phyloP scores from a whole-genome alignment of 2,113 vertebrate genomes.

The Nematolebias whitei region DNA sequence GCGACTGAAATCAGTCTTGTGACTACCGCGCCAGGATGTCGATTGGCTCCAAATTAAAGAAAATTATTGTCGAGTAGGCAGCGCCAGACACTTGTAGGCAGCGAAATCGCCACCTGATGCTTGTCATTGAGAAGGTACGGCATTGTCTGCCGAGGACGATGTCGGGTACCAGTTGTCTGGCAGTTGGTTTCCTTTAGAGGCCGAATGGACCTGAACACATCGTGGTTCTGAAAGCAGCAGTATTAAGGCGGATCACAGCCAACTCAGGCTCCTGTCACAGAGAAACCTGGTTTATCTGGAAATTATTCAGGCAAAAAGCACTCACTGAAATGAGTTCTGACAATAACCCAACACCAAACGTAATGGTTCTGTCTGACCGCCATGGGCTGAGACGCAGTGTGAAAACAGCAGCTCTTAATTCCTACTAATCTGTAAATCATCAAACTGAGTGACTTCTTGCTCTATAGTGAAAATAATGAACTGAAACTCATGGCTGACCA shows the following conservation, averaged over 20 bases:
- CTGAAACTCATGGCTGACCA: not conserved
- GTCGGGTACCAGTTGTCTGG: too few species aligned
- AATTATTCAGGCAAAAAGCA: not conserved
- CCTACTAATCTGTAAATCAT: not conserved
- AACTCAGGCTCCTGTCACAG: not conserved
- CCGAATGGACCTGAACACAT: not conserved
- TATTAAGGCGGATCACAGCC: not conserved
- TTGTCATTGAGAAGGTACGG: too few species aligned
- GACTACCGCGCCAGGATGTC: too few species aligned
- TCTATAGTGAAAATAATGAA: not conserved
- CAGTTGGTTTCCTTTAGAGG: not conserved
- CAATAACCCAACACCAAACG: too few species aligned
- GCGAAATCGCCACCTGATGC: too few species aligned
- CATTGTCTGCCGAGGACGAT: too few species aligned
- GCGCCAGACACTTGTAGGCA: too few species aligned
- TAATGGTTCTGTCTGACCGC: not conserved
- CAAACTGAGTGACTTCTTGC: not conserved
- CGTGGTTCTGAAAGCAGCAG: not conserved
- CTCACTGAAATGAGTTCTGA: not conserved
- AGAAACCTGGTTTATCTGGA: not conserved
- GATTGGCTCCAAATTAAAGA: too few species aligned
- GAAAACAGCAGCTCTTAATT: not conserved
- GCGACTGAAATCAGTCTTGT: too few species aligned
- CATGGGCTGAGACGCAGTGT: not conserved
- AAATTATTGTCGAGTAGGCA: too few species aligned